Evolutionary conservation across 2,888 invertebrate genomes (phyloP).

Genomic region (Metalampra italica): DNA sequence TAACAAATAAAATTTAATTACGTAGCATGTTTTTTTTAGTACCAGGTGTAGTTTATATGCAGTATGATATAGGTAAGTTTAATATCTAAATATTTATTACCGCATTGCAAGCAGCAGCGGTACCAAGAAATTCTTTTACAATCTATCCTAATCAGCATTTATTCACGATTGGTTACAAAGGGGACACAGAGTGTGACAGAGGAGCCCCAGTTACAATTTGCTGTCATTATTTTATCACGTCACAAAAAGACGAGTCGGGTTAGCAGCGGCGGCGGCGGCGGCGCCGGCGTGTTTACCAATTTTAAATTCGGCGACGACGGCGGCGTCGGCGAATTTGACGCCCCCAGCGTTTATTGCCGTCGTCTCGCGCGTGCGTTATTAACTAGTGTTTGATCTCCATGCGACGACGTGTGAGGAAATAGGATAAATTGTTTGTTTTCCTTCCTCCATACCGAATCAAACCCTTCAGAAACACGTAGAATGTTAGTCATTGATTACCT

Average conservation of each 20-base stretch:
- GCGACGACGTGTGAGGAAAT: constrained; percentile 45
- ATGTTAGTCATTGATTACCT: no score
- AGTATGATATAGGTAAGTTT: no score
- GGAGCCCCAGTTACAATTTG: constrained; percentile 35
- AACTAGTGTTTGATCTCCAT: constrained; percentile 58
- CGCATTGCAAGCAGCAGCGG: no score
- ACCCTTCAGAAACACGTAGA: background rate
- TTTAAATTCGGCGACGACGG: constrained; percentile 43
- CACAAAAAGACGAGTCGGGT: constrained; percentile 53
- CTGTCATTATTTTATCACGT: constrained; percentile 58
- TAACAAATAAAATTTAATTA: no score
- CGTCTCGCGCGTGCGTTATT: constrained; percentile 49
- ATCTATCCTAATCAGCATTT: no score
- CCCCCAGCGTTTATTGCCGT: constrained; percentile 59
- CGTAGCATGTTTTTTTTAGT: no score
- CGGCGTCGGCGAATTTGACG: constrained; percentile 41
- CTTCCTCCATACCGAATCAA: constrained; percentile 13
- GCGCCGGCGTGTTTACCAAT: constrained; percentile 51
- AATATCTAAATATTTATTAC: no score
- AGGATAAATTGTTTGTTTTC: constrained; percentile 68
- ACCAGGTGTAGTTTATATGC: no score
- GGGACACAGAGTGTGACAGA: background rate
- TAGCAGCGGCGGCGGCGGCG: constrained; percentile 30
- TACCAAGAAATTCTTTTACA: no score
- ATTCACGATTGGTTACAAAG: no score